These are phyloP conservation scores for Galeopterus variegatus DNA, from an alignment of 2,113 vertebrate species.

Conservation along the genomic window DNA sequence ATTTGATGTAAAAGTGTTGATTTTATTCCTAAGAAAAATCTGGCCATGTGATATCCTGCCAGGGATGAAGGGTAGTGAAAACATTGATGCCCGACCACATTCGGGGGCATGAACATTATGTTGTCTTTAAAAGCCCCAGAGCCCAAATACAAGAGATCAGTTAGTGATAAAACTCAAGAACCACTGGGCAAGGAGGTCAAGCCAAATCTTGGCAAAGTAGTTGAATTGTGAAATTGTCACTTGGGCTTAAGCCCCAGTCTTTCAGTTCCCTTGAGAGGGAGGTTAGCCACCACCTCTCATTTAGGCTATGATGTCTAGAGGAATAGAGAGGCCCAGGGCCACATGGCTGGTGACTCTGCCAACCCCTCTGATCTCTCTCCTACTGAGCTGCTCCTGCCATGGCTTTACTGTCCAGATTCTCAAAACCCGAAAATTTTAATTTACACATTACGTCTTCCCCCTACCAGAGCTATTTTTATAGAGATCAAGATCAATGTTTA, in stretches of 20 bases:
- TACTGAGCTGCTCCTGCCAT: background rate
- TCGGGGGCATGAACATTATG: background rate
- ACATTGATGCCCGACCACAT: background rate
- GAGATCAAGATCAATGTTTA: background rate
- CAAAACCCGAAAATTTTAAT: background rate
- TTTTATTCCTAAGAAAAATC: background rate
- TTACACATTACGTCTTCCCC: background rate
- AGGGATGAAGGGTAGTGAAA: background rate
- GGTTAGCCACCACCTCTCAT: background rate
- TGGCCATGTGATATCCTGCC: background rate
- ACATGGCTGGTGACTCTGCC: background rate
- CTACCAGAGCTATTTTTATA: background rate
- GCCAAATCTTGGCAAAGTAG: background rate
- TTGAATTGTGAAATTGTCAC: background rate
- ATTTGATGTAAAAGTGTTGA: slow-evolving; percentile 27
- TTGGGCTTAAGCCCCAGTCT: background rate
- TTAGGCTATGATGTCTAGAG: background rate
- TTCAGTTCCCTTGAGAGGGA: background rate
- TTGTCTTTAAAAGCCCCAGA: background rate
- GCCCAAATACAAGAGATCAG: background rate
- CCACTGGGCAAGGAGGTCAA: background rate
- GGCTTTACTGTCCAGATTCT: background rate
- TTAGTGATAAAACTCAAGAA: background rate
- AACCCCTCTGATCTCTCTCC: background rate
- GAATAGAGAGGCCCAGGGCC: background rate